These are phyloP conservation scores for Holothuria scabra DNA, from an alignment of 53 echinoderm and acorn worm species.

Conservation along the genomic window DNA sequence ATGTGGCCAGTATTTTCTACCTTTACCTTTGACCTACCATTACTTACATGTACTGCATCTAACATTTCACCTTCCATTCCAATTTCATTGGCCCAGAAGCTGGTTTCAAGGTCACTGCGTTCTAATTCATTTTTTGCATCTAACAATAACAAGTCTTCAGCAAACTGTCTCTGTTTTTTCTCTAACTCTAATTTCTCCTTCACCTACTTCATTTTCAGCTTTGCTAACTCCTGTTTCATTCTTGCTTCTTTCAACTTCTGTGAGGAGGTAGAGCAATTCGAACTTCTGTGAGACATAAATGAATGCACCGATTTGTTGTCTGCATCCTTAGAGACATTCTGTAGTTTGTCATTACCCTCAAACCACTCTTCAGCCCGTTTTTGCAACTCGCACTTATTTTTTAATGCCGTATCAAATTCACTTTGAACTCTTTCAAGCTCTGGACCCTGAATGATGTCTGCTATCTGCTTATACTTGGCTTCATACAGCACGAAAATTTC, in stretches of 20 bases:
- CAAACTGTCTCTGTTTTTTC: conserved; percentile 24
- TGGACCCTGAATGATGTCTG: not conserved
- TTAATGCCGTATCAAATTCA: not conserved
- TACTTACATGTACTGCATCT: not conserved
- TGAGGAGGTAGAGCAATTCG: not conserved
- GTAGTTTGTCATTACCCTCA: not conserved
- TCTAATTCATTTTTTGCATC: conserved; percentile 30
- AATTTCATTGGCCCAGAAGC: conserved; percentile 40
- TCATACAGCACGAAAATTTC: conserved; percentile 18
- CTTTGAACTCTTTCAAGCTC: not conserved
- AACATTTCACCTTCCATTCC: not conserved
- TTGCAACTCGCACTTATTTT: not conserved
- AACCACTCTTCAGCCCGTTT: conserved; percentile 1
- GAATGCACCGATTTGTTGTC: conserved; percentile 11
- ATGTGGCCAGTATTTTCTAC: not conserved
- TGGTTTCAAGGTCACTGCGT: conserved; percentile 34
- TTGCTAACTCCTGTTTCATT: conserved; percentile 32
- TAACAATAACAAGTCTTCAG: conserved; percentile 11
- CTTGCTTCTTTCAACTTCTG: conserved; percentile 50
- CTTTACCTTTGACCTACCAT: not conserved
- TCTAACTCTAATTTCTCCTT: conserved; percentile 35
- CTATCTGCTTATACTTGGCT: not conserved
- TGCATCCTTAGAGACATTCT: not conserved
- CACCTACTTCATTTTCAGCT: conserved; percentile 48
- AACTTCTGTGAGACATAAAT: not conserved